Evolutionary conservation across 2,888 invertebrate species (phyloP).

Genomic region (Ligdia adustata): DNA sequence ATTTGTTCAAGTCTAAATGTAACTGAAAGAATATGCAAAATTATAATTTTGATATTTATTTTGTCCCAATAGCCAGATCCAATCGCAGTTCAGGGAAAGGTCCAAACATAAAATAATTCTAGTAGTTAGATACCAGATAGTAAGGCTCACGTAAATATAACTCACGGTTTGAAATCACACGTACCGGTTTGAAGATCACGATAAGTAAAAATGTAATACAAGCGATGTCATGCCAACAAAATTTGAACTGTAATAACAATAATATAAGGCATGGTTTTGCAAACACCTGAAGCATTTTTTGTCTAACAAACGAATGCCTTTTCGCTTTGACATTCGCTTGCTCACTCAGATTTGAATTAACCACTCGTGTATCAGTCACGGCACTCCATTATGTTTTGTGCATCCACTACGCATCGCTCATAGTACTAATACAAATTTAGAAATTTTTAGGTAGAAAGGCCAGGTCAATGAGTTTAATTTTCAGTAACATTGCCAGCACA

Average conservation of each 20-base stretch:
- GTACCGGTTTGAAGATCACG: constrained; percentile 32
- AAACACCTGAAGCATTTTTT: constrained; percentile 60
- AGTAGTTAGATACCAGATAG: constrained; percentile 54
- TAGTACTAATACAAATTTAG: constrained; percentile 34
- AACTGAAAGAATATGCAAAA: too few species aligned
- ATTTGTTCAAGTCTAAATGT: too few species aligned
- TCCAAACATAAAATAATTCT: constrained; percentile 44
- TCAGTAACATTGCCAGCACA: background rate
- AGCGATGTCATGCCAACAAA: constrained; percentile 79
- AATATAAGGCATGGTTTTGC: constrained; percentile 74
- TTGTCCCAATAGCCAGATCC: constrained; percentile 60
- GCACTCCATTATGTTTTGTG: constrained; percentile 49
- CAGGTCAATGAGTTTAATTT: too few species aligned
- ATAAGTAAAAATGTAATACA: constrained; percentile 11
- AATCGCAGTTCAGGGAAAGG: constrained; percentile 65
- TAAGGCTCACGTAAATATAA: constrained; percentile 44
- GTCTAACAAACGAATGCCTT: constrained; percentile 63
- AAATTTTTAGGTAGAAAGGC: too few species aligned
- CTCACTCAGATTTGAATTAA: constrained; percentile 49
- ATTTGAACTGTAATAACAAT: constrained; percentile 20
- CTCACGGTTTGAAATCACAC: constrained; percentile 36
- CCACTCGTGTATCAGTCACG: constrained; percentile 46
- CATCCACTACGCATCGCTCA: constrained; percentile 50
- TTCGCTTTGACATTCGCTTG: constrained; percentile 45
- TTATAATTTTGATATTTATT: constrained; percentile 33